A percentile compares a stretch with the other conserved stretches of the same genome.
phyloP scores from a whole-genome alignment of 2,888 invertebrate genomes.

The Thymelicus sylvestris region DNA sequence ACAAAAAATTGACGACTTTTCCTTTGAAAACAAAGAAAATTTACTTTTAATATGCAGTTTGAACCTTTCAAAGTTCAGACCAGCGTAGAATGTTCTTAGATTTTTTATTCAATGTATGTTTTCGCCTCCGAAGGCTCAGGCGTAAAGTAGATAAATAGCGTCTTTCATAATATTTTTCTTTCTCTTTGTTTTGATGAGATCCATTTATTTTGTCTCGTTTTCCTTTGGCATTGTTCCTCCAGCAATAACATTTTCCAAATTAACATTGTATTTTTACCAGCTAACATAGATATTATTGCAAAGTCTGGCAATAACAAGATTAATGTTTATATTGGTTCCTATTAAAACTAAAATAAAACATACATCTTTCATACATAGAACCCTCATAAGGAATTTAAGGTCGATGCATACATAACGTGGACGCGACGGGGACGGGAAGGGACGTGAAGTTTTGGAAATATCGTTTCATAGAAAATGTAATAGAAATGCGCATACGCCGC shows the following conservation, averaged over 20 bases:
- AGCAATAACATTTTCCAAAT: constrained; percentile 35
- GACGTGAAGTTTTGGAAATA: too few relatives aligned
- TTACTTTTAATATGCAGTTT: constrained; percentile 24
- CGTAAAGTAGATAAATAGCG: constrained; percentile 54
- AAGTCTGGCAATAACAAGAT: constrained; percentile 5
- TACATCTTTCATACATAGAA: background rate
- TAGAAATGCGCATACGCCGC: too few relatives aligned
- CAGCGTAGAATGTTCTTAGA: constrained; percentile 12
- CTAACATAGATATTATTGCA: constrained; percentile 24
- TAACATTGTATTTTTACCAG: constrained; percentile 35
- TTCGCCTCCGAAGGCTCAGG: constrained; percentile 41
- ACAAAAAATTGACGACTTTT: constrained; percentile 17
- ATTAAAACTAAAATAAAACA: background rate
- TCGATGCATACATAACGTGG: too few relatives aligned
- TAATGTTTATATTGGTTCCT: background rate
- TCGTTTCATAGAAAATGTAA: too few relatives aligned
- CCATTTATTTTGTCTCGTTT: constrained; percentile 40
- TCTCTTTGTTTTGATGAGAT: constrained; percentile 55
- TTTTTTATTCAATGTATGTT: constrained; percentile 37
- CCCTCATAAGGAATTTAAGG: background rate
- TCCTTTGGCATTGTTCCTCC: constrained; percentile 28
- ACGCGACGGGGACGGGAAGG: too few relatives aligned
- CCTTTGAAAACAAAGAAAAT: constrained; percentile 25
- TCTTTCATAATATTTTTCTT: constrained; percentile 55
- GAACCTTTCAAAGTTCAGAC: constrained; percentile 9